These are phyloP conservation scores for Geothlypis trichas DNA, from an alignment of 2,113 vertebrate species.

Conservation along the genomic window DNA sequence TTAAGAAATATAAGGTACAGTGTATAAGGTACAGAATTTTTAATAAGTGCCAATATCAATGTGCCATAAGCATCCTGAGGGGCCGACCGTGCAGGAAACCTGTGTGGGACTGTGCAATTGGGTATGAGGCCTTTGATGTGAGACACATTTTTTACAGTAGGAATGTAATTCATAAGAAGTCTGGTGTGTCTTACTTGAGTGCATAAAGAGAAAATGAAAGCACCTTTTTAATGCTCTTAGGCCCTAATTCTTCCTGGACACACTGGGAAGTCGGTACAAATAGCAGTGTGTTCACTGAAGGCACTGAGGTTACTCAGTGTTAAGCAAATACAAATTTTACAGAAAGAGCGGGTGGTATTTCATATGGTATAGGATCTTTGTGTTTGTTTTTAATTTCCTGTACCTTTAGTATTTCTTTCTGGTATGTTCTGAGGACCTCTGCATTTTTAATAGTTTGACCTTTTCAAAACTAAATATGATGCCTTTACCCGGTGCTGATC, in stretches of 20 bases:
- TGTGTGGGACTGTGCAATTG: neutral
- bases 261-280: neutral
- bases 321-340: neutral
- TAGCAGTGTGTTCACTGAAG: neutral
- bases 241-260: neutral
- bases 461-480: neutral
- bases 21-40: neutral
- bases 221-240: neutral
- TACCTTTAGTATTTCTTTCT: constrained; percentile 4
- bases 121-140: neutral
- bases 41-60: neutral
- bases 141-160: neutral
- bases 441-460: neutral
- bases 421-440: constrained; percentile 5
- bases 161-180: neutral
- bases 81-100: neutral
- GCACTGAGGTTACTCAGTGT: neutral
- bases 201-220: neutral
- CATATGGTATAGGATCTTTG: neutral
- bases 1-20: neutral
- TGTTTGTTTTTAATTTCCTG: neutral
- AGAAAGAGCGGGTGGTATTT: neutral
- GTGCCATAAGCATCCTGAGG: neutral
- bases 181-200: neutral
- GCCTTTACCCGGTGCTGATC: neutral